phyloP scores from a whole-genome alignment of 2,888 invertebrate genomes.

The Parnassius apollo region DNA sequence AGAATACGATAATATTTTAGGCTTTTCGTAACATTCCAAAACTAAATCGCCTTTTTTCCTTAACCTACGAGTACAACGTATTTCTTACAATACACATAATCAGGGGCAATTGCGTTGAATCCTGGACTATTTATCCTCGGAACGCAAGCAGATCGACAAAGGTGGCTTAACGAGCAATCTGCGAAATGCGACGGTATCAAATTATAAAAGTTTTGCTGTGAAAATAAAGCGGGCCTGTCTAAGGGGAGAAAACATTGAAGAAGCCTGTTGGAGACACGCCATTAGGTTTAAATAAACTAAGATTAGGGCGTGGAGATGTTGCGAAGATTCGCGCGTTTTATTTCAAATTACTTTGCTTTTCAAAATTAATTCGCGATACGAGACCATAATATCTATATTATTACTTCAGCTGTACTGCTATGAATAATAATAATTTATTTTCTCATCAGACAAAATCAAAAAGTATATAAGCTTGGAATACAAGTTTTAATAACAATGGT shows the following conservation, averaged over 20 bases:
- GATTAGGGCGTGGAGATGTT: slow-evolving; percentile 1
- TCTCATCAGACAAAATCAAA: no score
- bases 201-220: slow-evolving; percentile 36
- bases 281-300: slow-evolving; percentile 13
- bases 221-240: slow-evolving; percentile 25
- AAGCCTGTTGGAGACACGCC: slow-evolving; percentile 11
- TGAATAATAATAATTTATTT: no score
- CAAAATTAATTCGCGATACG: background rate
- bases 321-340: slow-evolving; percentile 1
- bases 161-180: slow-evolving; percentile 59
- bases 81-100: slow-evolving; percentile 65
- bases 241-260: slow-evolving; percentile 11
- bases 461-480: no score
- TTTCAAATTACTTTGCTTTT: background rate
- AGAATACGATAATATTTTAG: no score
- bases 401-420: no score
- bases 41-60: slow-evolving; percentile 5
- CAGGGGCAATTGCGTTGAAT: slow-evolving; percentile 51
- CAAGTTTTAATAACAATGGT: no score
- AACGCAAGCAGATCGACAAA: slow-evolving; percentile 51
- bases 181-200: slow-evolving; percentile 41
- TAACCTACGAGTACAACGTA: slow-evolving; percentile 25
- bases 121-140: slow-evolving; percentile 54
- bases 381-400: no score
- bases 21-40: background rate